Evolutionary conservation across 2,797 vertebrate genomes (phyloP).

Genomic region (Micropoecilia bifurca): DNA sequence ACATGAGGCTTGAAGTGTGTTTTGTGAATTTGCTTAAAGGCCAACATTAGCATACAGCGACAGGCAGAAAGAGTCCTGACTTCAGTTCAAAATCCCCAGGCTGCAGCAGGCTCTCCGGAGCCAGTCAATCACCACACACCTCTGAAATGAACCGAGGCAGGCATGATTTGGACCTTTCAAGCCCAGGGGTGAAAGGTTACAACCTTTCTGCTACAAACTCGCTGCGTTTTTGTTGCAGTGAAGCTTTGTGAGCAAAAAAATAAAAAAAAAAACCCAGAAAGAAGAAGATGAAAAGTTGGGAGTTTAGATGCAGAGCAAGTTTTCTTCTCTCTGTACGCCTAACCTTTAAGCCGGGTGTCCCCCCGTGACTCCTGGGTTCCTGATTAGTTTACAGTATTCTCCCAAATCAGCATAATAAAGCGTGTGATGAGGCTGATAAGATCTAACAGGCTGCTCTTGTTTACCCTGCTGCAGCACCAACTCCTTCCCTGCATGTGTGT

Average conservation of each 20-base stretch:
- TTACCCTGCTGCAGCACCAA: slow-evolving; percentile 73
- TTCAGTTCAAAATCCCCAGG: slow-evolving; percentile 66
- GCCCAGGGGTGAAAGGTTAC: slow-evolving; percentile 51
- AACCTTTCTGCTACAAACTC: slow-evolving; percentile 42
- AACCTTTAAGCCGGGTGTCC: slow-evolving; percentile 77
- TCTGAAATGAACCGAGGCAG: slow-evolving; percentile 54
- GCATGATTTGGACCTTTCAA: slow-evolving; percentile 38
- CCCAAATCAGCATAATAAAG: slow-evolving; percentile 80
- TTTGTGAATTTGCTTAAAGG: slow-evolving; percentile 82
- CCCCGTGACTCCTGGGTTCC: slow-evolving; percentile 64
- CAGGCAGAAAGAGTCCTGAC: slow-evolving; percentile 71
- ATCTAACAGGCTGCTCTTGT: slow-evolving; percentile 81
- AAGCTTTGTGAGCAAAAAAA: slow-evolving; percentile 6
- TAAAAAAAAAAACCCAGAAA: not conserved
- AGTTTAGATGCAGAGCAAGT: slow-evolving; percentile 54
- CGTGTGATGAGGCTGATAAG: slow-evolving; percentile 78
- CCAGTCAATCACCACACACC: slow-evolving; percentile 69
- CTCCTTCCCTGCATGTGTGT: slow-evolving; percentile 70
- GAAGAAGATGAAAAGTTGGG: slow-evolving; percentile 50
- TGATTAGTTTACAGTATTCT: slow-evolving; percentile 83
- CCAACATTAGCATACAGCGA: slow-evolving; percentile 83
- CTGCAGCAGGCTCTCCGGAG: slow-evolving; percentile 45
- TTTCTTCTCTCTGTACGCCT: slow-evolving; percentile 56
- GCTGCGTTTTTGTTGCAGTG: not conserved
- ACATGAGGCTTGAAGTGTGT: slow-evolving; percentile 75